phyloP scores from a whole-genome alignment of 2,797 vertebrate genomes.

The Sorex maritimensis region DNA sequence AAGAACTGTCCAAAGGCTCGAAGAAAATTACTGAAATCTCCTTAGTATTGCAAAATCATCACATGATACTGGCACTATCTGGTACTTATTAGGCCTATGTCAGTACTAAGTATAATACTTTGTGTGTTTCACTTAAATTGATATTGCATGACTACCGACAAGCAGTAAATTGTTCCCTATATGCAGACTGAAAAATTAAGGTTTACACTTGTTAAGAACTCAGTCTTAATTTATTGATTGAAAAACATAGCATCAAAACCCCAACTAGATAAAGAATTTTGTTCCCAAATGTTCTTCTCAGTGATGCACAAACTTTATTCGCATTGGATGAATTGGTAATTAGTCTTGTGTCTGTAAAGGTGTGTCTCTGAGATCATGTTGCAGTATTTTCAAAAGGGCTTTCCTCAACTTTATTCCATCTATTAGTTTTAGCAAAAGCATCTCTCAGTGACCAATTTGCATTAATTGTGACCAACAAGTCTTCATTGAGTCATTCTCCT shows the following conservation, averaged over 20 bases:
- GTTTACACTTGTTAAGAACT: conserved; percentile 3
- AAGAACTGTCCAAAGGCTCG: neutral
- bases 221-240: conserved; percentile 13
- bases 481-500: conserved; percentile 79
- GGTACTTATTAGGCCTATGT: neutral
- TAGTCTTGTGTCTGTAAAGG: conserved; percentile 59
- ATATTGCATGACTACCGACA: neutral
- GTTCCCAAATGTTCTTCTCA: conserved; percentile 25
- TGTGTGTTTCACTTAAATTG: conserved; percentile 2
- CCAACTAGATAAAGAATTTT: conserved; percentile 6
- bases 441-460: conserved; percentile 76
- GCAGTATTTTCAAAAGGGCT: conserved; percentile 55
- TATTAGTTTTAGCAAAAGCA: conserved; percentile 66
- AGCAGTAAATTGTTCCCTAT: neutral
- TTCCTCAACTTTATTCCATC: conserved; percentile 54
- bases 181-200: neutral
- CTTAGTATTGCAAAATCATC: conserved; percentile 18
- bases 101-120: neutral
- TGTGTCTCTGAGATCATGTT: conserved; percentile 47
- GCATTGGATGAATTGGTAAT: conserved; percentile 51
- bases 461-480: conserved; percentile 54
- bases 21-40: conserved; percentile 14
- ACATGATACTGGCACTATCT: conserved; percentile 7
- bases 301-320: conserved; percentile 32
- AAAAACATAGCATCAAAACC: neutral